Percentiles rank a stretch among this genome's conserved stretches.
phyloP scores from a whole-genome alignment of 1,140 invertebrate genomes.

The Hyles vespertilio region DNA sequence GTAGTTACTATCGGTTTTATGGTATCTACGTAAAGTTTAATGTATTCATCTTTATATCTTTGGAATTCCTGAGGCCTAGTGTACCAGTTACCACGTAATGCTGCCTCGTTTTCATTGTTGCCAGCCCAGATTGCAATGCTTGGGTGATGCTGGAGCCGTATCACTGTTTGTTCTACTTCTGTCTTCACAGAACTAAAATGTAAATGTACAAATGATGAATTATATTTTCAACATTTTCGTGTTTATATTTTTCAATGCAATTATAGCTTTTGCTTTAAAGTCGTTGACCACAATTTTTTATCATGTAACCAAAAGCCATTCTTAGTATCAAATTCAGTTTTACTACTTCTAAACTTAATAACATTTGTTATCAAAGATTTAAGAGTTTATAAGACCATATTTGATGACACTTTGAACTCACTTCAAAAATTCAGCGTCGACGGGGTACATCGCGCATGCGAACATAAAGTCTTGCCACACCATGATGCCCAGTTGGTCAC shows the following conservation, averaged over 20 bases:
- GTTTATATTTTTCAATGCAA: no score
- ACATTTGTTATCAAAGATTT: no score
- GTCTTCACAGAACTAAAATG: conserved; percentile 77
- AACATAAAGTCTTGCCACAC: conserved; percentile 99
- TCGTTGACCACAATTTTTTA: background rate
- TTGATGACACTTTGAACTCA: conserved; percentile 30
- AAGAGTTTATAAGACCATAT: no score
- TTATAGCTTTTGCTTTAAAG: no score
- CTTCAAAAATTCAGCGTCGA: conserved; percentile 82
- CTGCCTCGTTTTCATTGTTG: conserved; percentile 99
- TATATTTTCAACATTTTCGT: no score
- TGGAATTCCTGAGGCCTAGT: conserved; percentile 77
- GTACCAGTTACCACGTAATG: conserved; percentile 91
- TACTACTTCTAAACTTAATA: background rate
- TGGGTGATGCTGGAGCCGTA: conserved; percentile 91
- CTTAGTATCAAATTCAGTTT: background rate
- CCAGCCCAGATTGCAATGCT: conserved; percentile 94
- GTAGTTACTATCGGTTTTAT: conserved; percentile 81
- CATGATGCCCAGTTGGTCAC: conserved; percentile 88
- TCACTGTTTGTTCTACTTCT: conserved; percentile 91
- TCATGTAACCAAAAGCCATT: background rate
- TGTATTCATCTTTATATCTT: conserved; percentile 87
- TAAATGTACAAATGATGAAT: no score
- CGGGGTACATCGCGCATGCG: conserved; percentile 97
- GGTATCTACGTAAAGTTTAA: conserved; percentile 89